These are phyloP conservation scores for Cantharis rufa DNA, from an alignment of 2,888 invertebrate genomes.

Conservation along the genomic window DNA sequence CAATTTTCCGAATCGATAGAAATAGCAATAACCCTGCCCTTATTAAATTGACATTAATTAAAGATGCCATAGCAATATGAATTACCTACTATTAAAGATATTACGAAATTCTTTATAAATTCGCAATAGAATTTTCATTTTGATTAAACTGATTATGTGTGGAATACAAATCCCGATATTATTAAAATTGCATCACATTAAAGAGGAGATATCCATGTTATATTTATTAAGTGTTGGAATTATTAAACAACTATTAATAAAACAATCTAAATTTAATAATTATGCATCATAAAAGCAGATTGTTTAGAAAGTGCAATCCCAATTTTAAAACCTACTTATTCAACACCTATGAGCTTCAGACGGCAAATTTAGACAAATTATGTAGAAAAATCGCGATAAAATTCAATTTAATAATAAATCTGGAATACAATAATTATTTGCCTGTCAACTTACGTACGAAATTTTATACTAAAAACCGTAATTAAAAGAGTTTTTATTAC, in stretches of 20 bases:
- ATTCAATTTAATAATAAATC: not conserved
- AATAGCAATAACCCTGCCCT: not conserved
- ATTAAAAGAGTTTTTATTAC: not conserved
- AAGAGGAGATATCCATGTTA: not conserved
- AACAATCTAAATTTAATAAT: not conserved
- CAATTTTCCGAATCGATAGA: not conserved
- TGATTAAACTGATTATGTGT: not conserved
- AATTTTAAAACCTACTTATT: not conserved
- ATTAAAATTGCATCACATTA: not conserved
- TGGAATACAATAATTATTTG: not conserved
- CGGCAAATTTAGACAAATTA: not conserved
- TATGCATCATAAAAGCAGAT: not conserved
- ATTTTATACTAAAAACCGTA: not conserved
- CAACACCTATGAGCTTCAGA: not conserved
- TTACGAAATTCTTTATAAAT: not conserved
- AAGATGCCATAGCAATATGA: not conserved
- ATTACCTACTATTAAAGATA: not conserved
- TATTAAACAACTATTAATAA: not conserved
- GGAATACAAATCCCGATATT: not conserved
- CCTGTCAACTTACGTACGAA: not conserved
- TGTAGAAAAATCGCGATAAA: not conserved
- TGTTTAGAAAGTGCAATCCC: not conserved
- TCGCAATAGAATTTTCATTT: not conserved
- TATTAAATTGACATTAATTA: not conserved
- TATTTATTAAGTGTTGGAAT: not conserved